Percentiles rank a stretch among this genome's conserved stretches.
Conservation (phyloP, 2,797 vertebrate genomes). For the Botia kubotai region DNA sequence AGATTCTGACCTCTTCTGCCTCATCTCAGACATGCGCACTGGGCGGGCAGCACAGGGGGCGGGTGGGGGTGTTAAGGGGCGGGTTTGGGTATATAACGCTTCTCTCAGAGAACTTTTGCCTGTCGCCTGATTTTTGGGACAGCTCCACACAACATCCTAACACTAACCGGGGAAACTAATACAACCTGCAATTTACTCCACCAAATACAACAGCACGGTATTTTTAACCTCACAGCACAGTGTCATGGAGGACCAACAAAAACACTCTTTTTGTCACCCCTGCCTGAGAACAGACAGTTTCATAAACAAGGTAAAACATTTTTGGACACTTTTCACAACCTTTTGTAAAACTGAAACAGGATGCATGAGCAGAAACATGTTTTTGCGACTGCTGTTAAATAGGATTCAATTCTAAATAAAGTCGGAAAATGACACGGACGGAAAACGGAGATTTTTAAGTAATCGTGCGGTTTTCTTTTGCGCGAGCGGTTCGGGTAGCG, state of each 20-base stretch:
- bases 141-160: conserved; percentile 74
- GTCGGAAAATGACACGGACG: not conserved
- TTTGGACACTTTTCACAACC: conserved; percentile 9
- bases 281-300: conserved; percentile 81
- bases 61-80: conserved; percentile 75
- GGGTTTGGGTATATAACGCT: conserved; percentile 87
- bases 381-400: not conserved
- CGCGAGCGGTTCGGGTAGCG: not conserved
- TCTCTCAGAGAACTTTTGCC: conserved; percentile 84
- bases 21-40: conserved; percentile 65
- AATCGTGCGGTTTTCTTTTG: not conserved
- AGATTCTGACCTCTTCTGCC: conserved; percentile 14
- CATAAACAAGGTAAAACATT: conserved; percentile 83
- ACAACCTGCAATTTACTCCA: conserved; percentile 74
- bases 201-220: conserved; percentile 68
- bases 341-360: not conserved
- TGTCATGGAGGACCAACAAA: conserved; percentile 81
- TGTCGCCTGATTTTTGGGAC: conserved; percentile 91
- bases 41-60: conserved; percentile 66
- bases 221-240: conserved; percentile 65
- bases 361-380: not conserved
- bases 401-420: too few species aligned
- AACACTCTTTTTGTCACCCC: conserved; percentile 79
- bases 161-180: conserved; percentile 71
- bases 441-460: not conserved